A percentile compares a stretch with the other conserved stretches of the same genome.
Conservation (phyloP, 2,888 invertebrate genomes). For the Capitulum mitella region DNA sequence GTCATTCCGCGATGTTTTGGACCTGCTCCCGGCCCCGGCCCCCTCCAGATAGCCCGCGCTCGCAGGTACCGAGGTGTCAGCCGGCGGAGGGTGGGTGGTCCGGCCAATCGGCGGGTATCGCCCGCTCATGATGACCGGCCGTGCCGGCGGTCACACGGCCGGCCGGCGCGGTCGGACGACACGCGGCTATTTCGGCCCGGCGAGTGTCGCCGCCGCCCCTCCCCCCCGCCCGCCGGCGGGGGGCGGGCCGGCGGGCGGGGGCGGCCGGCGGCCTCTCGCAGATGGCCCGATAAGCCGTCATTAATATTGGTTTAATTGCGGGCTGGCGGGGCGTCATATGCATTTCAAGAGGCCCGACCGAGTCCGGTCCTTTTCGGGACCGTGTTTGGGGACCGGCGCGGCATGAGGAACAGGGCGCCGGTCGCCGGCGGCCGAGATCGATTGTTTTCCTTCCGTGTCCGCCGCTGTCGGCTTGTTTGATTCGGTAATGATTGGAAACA, state of each 20-base stretch:
- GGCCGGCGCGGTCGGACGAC: neutral
- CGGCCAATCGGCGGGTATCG: neutral
- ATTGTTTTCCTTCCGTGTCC: neutral
- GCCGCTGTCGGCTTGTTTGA: neutral
- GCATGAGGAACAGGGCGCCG: neutral
- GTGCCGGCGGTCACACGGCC: neutral
- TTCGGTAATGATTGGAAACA: conserved; percentile 3
- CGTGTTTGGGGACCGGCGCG: neutral
- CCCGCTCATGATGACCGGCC: neutral
- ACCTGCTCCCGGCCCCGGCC: too few species aligned
- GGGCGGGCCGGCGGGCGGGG: neutral
- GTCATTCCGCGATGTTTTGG: too few species aligned
- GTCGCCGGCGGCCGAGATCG: neutral
- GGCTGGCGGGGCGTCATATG: conserved; percentile 1
- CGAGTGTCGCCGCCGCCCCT: neutral
- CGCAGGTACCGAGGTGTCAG: too few species aligned
- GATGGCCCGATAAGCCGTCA: neutral
- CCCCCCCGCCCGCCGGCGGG: neutral
- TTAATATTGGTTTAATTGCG: conserved; percentile 15
- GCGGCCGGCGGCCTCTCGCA: neutral
- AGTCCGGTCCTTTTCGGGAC: neutral
- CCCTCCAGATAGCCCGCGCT: too few species aligned
- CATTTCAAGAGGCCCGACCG: conserved; percentile 8
- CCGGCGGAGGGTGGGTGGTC: too few species aligned
- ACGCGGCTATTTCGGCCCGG: neutral